phyloP scores from a whole-genome alignment of 35 echinoderm and acorn worm genomes.

The Diadema setosum region DNA sequence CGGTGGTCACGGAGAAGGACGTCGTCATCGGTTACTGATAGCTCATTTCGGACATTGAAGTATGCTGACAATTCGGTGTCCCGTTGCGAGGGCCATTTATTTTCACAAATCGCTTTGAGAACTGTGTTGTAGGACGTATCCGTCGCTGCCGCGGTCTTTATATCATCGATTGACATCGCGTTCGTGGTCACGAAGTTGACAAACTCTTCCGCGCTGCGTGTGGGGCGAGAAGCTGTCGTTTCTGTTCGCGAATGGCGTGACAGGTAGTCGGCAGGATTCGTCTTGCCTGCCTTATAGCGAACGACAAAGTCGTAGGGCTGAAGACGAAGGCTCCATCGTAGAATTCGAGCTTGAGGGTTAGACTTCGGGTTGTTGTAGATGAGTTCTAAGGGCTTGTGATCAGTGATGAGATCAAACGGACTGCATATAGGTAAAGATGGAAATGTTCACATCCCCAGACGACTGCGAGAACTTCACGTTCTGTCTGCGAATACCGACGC shows the following conservation, averaged over 20 bases:
- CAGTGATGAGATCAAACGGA: slow-evolving; percentile 21
- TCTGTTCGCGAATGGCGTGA: neutral
- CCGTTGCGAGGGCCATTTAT: neutral
- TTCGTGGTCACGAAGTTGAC: slow-evolving; percentile 10
- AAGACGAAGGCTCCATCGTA: slow-evolving; percentile 15
- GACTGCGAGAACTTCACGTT: slow-evolving; percentile 41
- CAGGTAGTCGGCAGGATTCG: neutral
- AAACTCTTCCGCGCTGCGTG: slow-evolving; percentile 9
- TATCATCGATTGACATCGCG: slow-evolving; percentile 1
- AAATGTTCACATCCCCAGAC: slow-evolving; percentile 43
- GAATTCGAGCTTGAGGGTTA: slow-evolving; percentile 22
- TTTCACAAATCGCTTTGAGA: neutral
- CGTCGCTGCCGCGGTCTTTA: neutral
- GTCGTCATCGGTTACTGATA: neutral
- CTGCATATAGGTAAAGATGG: slow-evolving; percentile 5
- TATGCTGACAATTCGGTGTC: neutral
- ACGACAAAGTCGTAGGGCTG: slow-evolving; percentile 27
- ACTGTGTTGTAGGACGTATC: neutral
- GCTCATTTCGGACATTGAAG: neutral
- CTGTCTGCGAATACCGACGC: slow-evolving; percentile 38
- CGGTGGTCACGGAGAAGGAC: neutral
- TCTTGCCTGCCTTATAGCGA: slow-evolving; percentile 19
- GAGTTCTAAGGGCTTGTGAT: slow-evolving; percentile 13
- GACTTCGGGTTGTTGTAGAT: slow-evolving; percentile 37
- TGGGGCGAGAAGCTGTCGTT: neutral